Evolutionary conservation across 2,888 invertebrate genomes (phyloP), one percentile per base, ranked within the genome.

Genomic region (Heliconius erato): DNA sequence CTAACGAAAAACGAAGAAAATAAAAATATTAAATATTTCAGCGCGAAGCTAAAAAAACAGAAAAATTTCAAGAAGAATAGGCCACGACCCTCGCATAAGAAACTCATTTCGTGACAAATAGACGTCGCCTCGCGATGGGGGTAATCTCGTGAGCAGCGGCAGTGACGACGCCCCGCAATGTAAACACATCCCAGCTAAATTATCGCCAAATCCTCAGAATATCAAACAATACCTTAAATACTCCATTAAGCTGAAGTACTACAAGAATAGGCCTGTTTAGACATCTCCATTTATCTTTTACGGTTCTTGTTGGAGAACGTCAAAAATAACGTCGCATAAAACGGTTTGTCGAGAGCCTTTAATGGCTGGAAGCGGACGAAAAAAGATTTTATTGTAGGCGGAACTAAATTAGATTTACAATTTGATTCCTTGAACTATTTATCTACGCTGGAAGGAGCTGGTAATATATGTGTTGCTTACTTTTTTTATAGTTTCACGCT

Each of bases 31-130:
- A 23, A 54, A 54, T 54, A 54, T 23, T 54, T 23, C 54, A 23
- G 54, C 19, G 54, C 7, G 7, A 54, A 54, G 0, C 54, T 7
- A 54, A 54, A 54, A 54, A 49, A 49, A 49, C 19, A 6, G 2
- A 19, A 19, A 7, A 54, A 54, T 1, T 23, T 83, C 32, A 23
- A 28, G 82, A 68, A 78, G 54, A 74, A 79, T 59, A 81, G 84
- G 82, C 74, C 80, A 79, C 85, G 85, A 81, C 86, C 87, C 85
- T 86, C 84, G 85, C 85, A 85, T 88, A 86, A 87, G 86, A 87
- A 86, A 84, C 86, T 86, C 86, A 87, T 85, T 86, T 83, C 81
- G 85, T 79, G 81, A 83, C 79, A 86, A 84, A 86, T 85, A 85
- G 82, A 84, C 77, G 83, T 79, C 80, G 67, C 26, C 65, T 40